Percentiles rank a stretch among this genome's conserved stretches.
Evolutionary conservation across 2,888 invertebrate genomes (phyloP).

Genomic region (Diaperis boleti): DNA sequence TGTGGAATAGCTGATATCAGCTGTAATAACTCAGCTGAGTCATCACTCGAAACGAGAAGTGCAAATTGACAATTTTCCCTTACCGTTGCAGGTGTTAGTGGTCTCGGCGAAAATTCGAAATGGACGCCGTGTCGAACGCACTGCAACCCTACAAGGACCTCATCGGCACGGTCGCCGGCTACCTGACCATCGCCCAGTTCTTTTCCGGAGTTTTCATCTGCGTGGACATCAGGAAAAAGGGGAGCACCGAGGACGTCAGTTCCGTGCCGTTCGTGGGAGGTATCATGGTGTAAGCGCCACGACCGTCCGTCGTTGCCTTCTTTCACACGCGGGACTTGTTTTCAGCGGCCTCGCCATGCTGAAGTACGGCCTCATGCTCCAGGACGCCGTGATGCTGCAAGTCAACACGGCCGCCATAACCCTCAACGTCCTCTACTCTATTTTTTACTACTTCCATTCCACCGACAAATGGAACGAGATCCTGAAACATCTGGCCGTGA

Average conservation of each 20-base stretch:
- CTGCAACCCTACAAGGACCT: constrained; percentile 77
- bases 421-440: constrained; percentile 76
- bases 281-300: constrained; percentile 81
- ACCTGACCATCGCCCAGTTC: constrained; percentile 85
- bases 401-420: constrained; percentile 82
- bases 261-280: constrained; percentile 83
- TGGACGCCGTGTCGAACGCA: constrained; percentile 69
- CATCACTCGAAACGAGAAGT: too few relatives aligned
- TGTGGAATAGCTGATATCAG: too few relatives aligned
- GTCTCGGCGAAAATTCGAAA: background rate
- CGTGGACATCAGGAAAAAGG: constrained; percentile 79
- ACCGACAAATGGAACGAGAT: constrained; percentile 67
- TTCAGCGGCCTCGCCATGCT: constrained; percentile 81
- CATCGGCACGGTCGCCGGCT: constrained; percentile 77
- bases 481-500: constrained; percentile 71
- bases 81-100: background rate
- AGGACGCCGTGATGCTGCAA: constrained; percentile 81
- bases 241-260: constrained; percentile 74
- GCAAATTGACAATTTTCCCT: background rate
- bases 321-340: constrained; percentile 54
- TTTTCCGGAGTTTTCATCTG: constrained; percentile 83
- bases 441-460: constrained; percentile 77
- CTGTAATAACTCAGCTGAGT: too few relatives aligned
- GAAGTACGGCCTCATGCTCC: constrained; percentile 79
- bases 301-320: too few relatives aligned